phyloP scores from a whole-genome alignment of 30 jellyfish, hydroid and myxozoan species.

The Rhopilema esculentum region DNA sequence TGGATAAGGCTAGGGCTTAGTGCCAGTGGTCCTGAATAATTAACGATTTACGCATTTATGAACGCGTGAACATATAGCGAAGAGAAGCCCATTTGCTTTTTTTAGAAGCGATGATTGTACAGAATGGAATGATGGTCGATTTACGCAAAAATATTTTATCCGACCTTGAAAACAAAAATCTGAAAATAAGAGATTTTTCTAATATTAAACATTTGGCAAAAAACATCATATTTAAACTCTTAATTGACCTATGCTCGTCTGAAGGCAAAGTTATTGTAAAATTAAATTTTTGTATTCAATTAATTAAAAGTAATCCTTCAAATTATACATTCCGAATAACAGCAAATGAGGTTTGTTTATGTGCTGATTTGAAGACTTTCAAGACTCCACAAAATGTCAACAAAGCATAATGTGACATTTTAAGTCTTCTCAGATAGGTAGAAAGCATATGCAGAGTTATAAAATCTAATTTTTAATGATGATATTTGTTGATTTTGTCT shows the following conservation, averaged over 20 bases:
- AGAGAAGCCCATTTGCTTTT: slow-evolving; percentile 30
- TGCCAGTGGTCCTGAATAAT: slow-evolving; percentile 38
- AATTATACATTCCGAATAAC: background rate
- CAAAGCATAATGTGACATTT: background rate
- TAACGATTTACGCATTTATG: slow-evolving; percentile 39
- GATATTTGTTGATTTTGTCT: no score
- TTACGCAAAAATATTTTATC: background rate
- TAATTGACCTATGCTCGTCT: background rate
- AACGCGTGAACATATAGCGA: slow-evolving; percentile 24
- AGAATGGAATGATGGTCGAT: background rate
- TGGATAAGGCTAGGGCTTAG: slow-evolving; percentile 55
- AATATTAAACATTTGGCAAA: background rate
- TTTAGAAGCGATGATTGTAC: background rate
- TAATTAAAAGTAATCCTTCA: background rate
- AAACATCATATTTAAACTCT: no score
- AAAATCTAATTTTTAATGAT: no score
- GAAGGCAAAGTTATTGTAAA: background rate
- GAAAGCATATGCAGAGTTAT: no score
- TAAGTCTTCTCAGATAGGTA: background rate
- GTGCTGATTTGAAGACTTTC: background rate
- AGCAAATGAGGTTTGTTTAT: background rate
- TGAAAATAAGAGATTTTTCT: background rate
- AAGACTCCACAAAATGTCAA: background rate
- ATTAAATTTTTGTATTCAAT: background rate
- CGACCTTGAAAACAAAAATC: background rate